phyloP scores from a whole-genome alignment of 2,113 vertebrate genomes.

The Nymphicus hollandicus region DNA sequence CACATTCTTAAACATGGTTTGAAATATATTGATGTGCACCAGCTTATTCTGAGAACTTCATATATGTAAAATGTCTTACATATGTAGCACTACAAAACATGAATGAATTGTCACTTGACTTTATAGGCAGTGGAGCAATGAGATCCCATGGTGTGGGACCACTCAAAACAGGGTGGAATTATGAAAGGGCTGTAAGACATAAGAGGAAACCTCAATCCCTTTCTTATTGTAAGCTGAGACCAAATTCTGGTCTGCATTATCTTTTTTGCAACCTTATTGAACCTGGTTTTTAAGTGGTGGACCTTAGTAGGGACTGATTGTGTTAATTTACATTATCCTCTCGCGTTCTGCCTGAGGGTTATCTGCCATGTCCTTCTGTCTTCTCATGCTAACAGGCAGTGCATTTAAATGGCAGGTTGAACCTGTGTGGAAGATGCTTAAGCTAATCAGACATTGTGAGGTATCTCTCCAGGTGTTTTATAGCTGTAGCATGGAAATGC shows the following conservation, averaged over 20 bases:
- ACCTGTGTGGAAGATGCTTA: background rate
- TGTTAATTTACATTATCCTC: background rate
- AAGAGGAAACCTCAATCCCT: background rate
- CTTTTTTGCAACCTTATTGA: background rate
- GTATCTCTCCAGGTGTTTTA: background rate
- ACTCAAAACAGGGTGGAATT: background rate
- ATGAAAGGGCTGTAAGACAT: background rate
- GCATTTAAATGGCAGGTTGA: background rate
- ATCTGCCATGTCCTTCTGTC: background rate
- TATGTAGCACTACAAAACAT: background rate
- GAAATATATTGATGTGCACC: background rate
- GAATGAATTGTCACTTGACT: background rate
- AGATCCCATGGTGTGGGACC: background rate
- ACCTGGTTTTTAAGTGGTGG: background rate
- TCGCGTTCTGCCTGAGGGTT: background rate
- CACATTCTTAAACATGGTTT: background rate
- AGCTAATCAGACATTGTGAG: background rate
- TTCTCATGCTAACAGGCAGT: background rate
- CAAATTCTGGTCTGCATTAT: background rate
- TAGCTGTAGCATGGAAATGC: background rate
- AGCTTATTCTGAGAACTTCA: background rate
- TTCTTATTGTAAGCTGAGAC: background rate
- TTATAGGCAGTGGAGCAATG: background rate
- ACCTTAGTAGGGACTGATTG: background rate
- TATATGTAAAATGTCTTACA: background rate